Conservation (phyloP, 2,797 vertebrate genomes). For the Furcifer pardalis region DNA sequence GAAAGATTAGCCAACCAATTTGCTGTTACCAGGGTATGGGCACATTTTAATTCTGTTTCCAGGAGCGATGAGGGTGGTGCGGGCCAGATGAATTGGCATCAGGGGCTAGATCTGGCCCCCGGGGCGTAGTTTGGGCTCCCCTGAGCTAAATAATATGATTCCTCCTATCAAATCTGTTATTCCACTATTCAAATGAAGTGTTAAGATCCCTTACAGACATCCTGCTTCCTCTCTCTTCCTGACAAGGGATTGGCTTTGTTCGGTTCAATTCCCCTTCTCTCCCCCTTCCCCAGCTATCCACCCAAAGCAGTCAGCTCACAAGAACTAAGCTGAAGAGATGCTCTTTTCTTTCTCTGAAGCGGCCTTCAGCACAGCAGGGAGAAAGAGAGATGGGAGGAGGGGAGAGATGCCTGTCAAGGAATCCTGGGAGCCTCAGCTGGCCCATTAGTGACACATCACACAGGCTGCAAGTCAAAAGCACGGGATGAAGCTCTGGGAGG, state of each 20-base stretch:
- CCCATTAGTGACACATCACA: constrained; percentile 1
- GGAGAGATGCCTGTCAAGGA: not conserved
- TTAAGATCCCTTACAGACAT: not conserved
- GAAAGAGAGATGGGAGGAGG: not conserved
- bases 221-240: not conserved
- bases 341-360: not conserved
- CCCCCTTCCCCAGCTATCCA: not conserved
- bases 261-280: not conserved
- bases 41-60: no score
- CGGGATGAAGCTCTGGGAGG: not conserved
- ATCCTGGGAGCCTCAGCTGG: constrained; percentile 9
- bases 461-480: not conserved
- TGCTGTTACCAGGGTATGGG: no score
- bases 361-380: not conserved
- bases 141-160: no score
- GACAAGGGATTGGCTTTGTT: not conserved
- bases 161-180: no score
- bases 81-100: no score
- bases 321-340: not conserved
- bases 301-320: not conserved
- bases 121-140: no score
- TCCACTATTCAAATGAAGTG: no score
- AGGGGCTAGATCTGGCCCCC: no score
- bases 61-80: no score
- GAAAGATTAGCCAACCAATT: no score